Evolutionary conservation across 2,888 invertebrate genomes (phyloP), one percentile per base, ranked within the genome.

Genomic region (Autographa pulchrina): DNA sequence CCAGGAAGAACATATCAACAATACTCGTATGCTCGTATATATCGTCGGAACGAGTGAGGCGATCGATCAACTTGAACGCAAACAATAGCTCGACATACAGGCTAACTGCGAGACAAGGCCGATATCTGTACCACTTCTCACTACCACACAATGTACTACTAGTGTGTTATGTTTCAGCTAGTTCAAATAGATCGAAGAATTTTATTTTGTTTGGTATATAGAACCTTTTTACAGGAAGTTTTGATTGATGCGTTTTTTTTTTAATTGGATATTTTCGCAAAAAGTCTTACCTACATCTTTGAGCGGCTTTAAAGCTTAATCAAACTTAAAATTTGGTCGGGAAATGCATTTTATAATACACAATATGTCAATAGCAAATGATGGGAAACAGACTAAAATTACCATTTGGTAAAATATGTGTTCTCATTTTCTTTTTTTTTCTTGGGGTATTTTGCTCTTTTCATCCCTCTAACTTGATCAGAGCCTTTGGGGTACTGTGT

Each of bases 51-150:
- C 76, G 68, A 68, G 77, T 75, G 60, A 78, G 72, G 76, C 82
- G 71, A 86, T 86, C 82, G 79, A 86, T 86, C 86, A 85, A 83
- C 70, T 75, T 65, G 78, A 72, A 74, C 62, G 66, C 67, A 68
- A 78, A 76, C 84, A 85, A 80, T 80, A 68, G 70, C 69, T 77
- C 78, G 59, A 65, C 75, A 65, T 65, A 65, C 68, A 72, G 70
- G 72, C 78, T 77, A 83, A 82, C 69, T 72, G 77, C 25, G 65
- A 64, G 75, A 75, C 87, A 86, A 87, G 87, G 87, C 72, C 85
- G 79, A 63, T 82, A 80, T 86, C 68, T 83, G 82, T 84, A 77
- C 59, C 78, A 83, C 74, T 82, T 75, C 80, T 78, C 74, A 82
- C 71, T 76, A 38, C 66, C 67, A 62, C 52, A 65, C 66, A 52